A percentile compares a stretch with the other conserved stretches of the same genome.
Evolutionary conservation across 2,113 vertebrate species (phyloP).

Genomic region (Panurus biarmicus): DNA sequence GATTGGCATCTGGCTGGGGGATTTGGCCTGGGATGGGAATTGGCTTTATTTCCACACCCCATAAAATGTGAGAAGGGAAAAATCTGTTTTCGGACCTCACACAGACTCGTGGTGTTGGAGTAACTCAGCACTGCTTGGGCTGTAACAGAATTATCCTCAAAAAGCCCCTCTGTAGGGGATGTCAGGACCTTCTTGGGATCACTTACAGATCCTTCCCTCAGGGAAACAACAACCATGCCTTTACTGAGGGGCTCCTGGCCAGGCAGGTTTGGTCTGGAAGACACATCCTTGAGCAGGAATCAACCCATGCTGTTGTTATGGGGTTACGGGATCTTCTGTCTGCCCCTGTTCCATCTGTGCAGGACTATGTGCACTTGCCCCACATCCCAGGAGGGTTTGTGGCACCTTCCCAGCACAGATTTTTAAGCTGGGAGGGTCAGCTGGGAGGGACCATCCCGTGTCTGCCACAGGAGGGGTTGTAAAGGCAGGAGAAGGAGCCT

Average conservation of each 20-base stretch:
- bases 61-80: background rate
- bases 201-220: background rate
- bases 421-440: background rate
- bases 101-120: background rate
- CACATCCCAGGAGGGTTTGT: background rate
- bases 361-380: background rate
- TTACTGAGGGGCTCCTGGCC: background rate
- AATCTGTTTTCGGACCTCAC: background rate
- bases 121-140: rapidly evolving
- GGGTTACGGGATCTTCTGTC: background rate
- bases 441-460: background rate
- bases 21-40: background rate
- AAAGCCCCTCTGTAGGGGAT: background rate
- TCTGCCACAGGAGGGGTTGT: background rate
- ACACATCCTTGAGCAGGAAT: background rate
- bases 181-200: background rate
- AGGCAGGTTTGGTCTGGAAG: background rate
- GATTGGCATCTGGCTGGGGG: background rate
- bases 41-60: constrained; percentile 11
- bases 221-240: background rate
- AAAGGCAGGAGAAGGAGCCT: background rate
- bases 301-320: background rate
- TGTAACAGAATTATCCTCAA: background rate
- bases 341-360: background rate
- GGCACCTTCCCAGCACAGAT: background rate